These are phyloP conservation scores for Nephrotoma appendiculata DNA, from an alignment of 2,888 invertebrate genomes.

Conservation along the genomic window DNA sequence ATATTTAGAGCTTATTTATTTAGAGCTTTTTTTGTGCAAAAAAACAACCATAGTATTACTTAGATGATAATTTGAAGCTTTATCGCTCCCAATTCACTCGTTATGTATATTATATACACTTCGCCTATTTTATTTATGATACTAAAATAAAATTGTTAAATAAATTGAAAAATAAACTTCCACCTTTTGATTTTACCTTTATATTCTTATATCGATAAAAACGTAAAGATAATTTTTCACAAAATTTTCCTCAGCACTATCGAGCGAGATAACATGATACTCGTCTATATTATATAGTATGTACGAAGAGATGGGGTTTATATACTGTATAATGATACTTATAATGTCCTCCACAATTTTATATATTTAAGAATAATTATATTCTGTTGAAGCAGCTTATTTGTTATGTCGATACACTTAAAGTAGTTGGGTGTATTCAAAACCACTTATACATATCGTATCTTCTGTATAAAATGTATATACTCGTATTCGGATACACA, in stretches of 20 bases:
- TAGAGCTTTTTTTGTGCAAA: neutral
- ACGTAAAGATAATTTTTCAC: neutral
- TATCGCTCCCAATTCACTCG: conserved; percentile 3
- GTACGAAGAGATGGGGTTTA: neutral
- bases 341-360: neutral
- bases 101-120: neutral
- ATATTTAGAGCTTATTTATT: neutral
- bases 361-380: neutral
- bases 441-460: neutral
- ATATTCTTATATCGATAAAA: neutral
- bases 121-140: neutral
- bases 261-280: neutral
- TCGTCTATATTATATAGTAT: neutral
- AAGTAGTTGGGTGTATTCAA: neutral
- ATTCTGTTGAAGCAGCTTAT: neutral
- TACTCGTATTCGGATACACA: neutral
- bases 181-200: neutral
- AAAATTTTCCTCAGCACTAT: neutral
- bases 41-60: neutral
- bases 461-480: neutral
- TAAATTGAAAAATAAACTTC: neutral
- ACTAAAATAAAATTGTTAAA: neutral
- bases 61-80: conserved; percentile 4
- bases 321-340: neutral
- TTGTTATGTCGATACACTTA: neutral